Conservation (phyloP, 2,113 vertebrate genomes). For the Pollimyrus isidori region DNA sequence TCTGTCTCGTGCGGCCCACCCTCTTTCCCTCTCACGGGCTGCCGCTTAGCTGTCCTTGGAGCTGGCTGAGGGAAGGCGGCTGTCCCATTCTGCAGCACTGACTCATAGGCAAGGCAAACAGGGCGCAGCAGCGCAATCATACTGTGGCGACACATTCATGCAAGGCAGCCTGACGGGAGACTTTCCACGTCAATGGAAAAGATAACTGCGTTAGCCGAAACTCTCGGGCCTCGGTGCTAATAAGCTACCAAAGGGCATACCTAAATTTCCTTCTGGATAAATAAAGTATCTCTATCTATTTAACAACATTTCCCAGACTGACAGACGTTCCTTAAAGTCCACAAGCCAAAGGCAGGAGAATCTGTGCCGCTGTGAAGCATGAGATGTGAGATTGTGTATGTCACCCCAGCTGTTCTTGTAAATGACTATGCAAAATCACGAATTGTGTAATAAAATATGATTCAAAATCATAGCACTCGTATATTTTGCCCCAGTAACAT, state of each 20-base stretch:
- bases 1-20: not conserved
- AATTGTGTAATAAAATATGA: not conserved
- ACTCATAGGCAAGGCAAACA: constrained; percentile 28
- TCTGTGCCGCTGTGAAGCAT: not conserved
- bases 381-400: not conserved
- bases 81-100: constrained; percentile 29
- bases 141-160: not conserved
- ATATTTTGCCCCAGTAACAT: not conserved
- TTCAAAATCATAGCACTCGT: not conserved
- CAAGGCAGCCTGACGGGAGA: not conserved
- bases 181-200: not conserved
- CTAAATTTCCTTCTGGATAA: too few relatives aligned
- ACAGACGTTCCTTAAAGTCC: not conserved
- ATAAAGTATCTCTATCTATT: too few relatives aligned
- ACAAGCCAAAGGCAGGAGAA: not conserved
- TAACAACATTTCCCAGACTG: not conserved
- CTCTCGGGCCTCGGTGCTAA: not conserved
- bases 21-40: not conserved
- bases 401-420: not conserved
- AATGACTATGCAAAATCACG: not conserved
- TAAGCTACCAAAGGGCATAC: not conserved
- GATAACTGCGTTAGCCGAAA: not conserved
- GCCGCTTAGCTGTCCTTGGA: not conserved
- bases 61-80: not conserved
- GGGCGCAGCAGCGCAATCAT: constrained; percentile 24